These are phyloP conservation scores for Sycophila sp. DNA, from an alignment of 1,140 invertebrate species.

Conservation along the genomic window DNA sequence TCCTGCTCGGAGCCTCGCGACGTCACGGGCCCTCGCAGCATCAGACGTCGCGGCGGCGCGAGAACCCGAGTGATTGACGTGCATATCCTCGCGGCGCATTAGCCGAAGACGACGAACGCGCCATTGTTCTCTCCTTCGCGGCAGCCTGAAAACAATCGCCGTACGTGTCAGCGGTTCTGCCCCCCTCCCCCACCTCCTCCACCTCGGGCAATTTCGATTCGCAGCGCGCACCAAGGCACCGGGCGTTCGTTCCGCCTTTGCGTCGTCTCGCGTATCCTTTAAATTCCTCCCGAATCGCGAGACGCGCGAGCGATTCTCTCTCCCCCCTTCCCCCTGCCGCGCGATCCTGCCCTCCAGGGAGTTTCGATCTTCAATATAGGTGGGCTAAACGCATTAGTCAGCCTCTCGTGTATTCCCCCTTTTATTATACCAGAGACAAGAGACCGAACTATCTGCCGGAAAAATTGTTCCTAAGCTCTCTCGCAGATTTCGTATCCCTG, in stretches of 20 bases:
- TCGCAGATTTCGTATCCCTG: no score
- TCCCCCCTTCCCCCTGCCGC: neutral
- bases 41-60: slow-evolving; percentile 33
- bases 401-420: no score
- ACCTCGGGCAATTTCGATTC: slow-evolving; percentile 10
- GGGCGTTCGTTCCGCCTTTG: neutral
- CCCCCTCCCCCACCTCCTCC: neutral
- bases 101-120: slow-evolving; percentile 40
- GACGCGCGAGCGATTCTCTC: neutral
- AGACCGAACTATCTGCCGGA: no score
- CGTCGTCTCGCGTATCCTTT: slow-evolving; percentile 18
- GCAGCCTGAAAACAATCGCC: slow-evolving; percentile 2
- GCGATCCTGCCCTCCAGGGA: no score
- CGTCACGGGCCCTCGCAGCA: slow-evolving; percentile 24
- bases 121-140: slow-evolving; percentile 42
- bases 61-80: slow-evolving; percentile 47
- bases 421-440: no score
- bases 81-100: slow-evolving; percentile 48
- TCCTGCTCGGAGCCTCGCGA: slow-evolving; percentile 28
- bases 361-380: no score
- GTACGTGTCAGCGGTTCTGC: slow-evolving; percentile 11
- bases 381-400: no score
- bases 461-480: no score
- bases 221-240: neutral
- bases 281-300: neutral